Percentiles rank a stretch among this genome's conserved stretches.
These are phyloP conservation scores for Hybognathus amarus DNA, from an alignment of 2,797 vertebrate species.

Conservation along the genomic window DNA sequence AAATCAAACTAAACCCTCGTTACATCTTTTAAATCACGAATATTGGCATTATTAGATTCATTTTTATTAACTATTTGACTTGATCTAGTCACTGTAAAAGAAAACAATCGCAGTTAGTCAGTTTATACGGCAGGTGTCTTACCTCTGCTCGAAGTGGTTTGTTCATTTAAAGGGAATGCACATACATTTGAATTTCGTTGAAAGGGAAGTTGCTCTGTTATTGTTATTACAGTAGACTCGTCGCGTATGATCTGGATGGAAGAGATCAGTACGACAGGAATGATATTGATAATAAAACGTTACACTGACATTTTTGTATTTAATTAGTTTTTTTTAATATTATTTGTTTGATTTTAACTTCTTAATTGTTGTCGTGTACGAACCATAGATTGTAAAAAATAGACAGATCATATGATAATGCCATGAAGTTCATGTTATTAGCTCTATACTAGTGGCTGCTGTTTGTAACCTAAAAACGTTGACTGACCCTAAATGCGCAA, in stretches of 20 bases:
- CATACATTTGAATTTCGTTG: constrained; percentile 55
- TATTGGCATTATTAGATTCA: fast-evolving
- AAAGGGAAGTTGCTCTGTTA: constrained; percentile 36
- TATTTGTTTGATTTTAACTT: neutral
- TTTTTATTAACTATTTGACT: too few relatives aligned
- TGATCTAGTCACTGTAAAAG: fast-evolving
- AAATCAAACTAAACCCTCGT: neutral
- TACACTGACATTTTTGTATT: neutral
- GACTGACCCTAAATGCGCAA: neutral
- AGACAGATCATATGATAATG: neutral
- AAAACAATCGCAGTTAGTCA: neutral
- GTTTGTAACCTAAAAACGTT: neutral
- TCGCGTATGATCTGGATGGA: neutral
- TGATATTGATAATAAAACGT: neutral
- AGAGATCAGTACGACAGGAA: neutral
- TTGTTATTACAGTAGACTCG: constrained; percentile 3
- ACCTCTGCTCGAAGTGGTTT: constrained; percentile 48
- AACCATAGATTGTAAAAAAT: too few relatives aligned
- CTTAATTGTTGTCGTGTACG: neutral
- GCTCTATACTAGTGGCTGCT: neutral
- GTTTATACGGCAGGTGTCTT: neutral
- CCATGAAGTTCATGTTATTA: neutral
- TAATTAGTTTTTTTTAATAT: neutral
- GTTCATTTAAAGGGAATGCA: constrained; percentile 78
- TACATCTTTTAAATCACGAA: fast-evolving